Base-by-base conservation (phyloP, 2,888 invertebrate genomes). In the Heliothis peltigera region DNA sequence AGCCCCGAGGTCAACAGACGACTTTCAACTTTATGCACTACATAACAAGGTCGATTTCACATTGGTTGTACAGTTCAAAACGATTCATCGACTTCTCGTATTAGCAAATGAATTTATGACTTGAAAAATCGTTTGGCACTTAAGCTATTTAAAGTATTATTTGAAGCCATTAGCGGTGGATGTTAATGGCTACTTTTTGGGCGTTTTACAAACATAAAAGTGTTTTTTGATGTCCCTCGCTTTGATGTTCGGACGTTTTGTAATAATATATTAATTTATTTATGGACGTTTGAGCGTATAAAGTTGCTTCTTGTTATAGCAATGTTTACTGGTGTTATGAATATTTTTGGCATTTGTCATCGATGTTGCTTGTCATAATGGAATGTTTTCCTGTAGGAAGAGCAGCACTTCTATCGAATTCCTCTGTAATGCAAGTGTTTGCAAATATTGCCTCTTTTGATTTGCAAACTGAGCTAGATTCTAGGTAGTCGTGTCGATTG, bases 61-160 rank as follows among this genome's bases (percentile, higher is more conserved):
- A 1, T 4, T 48, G 28, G 10, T 5, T 42, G 2, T 48, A n/a
- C 32, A 64, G 39, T 28, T 52, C 12, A 58, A 70, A 80, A 71
- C 65, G 64, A 68, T 70, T 74, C 75, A 74, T 70, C 67, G 79
- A 66, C 59, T 77, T 28, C 4, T 12, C 47, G 66, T 64, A 76
- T 78, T 79, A 74, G 62, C 55, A 56, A 74, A 77, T 59, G 62
- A 84, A 85, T 86, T 87, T 83, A 86, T 83, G 77, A 63, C 79
- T 77, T 76, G 59, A 82, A 83, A 82, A 81, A 85, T 84, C 76
- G 80, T 79, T 84, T 71, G 64, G 70, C 75, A 80, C 81, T 78
- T 75, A 63, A 79, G 80, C 71, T 85, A 85, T 87, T 87, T 85
- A 80, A 81, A 84, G 82, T 80, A 76, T 85, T 82, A 85, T 84